Base-by-base conservation (phyloP, 1,140 invertebrate species). In the Latrodectus geometricus region DNA sequence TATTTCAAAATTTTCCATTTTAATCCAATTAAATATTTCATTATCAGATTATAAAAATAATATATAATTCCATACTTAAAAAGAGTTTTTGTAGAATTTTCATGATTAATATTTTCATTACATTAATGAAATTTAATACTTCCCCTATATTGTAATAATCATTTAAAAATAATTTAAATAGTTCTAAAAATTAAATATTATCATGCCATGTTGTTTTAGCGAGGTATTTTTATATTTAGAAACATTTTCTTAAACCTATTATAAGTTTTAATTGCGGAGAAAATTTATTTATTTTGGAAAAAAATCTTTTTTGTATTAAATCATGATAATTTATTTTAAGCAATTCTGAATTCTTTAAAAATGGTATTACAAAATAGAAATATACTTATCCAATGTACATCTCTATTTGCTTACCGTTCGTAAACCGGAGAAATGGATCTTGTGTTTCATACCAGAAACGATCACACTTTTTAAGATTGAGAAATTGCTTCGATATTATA, bases 371-470 rank as follows among this genome's bases (percentile, higher is more conserved):
- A 8, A 61, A 14, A 61, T 61, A 14, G 54, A 2, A 61, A 8
- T 61, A 14, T 17, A 17, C 8, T 61, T 61, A 3, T 17, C 11
- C 0, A 61, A 61, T 1, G 11, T 14, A 54, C 35, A 21, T 17
- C 0, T 80, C 14, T 72, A 80, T 21, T 14, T 21, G n/a, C 35
- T 54, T 69, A 89, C 91, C 91, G 91, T 97, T 96, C 3, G 95
- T 96, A 90, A 98, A 98, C 65, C 94, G 92, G 0, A 96, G 93
- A 21, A 94, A 94, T 0, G 95, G 93, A 90, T 97, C 95, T 88
- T 95, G 94, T 81, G 96, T 98, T 92, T 98, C 97, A 90, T 97
- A 98, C 96, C 97, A 98, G 91, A 96, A 98, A 86, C 97, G 92
- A 92, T 98, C 97, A 90, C 97, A 98, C 90, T 97, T 97, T 91